Conservation (phyloP, 2,113 vertebrate species). For the Catharus fuscescens region DNA sequence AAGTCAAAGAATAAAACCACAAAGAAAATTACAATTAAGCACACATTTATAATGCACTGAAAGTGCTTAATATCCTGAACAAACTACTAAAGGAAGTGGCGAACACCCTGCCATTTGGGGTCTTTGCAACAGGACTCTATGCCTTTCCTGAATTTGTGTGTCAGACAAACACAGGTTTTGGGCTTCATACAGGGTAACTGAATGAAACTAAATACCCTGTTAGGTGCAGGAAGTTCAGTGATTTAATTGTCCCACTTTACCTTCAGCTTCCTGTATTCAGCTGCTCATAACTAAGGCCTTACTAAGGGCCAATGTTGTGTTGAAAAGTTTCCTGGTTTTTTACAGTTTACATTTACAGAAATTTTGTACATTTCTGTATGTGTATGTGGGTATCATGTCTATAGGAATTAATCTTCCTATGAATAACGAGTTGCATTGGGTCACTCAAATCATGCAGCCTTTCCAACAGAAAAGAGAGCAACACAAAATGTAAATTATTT, state of each 20-base stretch:
- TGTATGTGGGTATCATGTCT: fast-evolving
- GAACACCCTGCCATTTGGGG: not conserved
- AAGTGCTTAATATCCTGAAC: not conserved
- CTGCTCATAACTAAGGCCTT: conserved; percentile 25
- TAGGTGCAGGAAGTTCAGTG: conserved; percentile 5
- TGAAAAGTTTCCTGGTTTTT: not conserved
- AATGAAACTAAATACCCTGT: conserved; percentile 16
- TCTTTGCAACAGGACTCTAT: not conserved
- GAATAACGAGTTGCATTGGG: not conserved
- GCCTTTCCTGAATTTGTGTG: not conserved
- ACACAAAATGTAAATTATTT: not conserved
- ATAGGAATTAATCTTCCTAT: not conserved
- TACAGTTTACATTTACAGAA: no score
- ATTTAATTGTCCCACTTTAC: conserved; percentile 32
- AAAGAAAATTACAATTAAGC: not conserved
- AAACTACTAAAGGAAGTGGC: not conserved
- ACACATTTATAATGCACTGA: not conserved
- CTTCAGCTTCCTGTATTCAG: not conserved
- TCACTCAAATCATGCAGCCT: not conserved
- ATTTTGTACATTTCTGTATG: not conserved
- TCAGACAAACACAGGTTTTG: not conserved
- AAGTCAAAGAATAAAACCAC: not conserved
- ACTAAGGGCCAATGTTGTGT: not conserved
- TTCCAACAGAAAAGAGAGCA: not conserved
- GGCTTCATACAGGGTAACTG: not conserved